Conservation (phyloP, 2,888 invertebrate genomes). For the Alitta virens region DNA sequence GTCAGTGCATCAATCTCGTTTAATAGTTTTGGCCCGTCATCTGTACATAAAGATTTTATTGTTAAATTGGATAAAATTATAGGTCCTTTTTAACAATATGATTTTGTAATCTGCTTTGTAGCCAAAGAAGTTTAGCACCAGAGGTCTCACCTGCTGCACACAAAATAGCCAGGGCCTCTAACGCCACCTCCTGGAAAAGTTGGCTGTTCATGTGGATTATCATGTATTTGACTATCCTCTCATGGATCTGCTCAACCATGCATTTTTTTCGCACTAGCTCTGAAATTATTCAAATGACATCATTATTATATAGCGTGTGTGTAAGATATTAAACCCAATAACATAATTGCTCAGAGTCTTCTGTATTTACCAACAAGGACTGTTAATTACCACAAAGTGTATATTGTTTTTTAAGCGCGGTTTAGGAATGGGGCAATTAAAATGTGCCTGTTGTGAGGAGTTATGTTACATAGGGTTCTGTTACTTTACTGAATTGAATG, state of each 20-base stretch:
- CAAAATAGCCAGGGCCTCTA: conserved; percentile 44
- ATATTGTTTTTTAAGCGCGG: too few relatives aligned
- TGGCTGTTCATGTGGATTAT: conserved; percentile 31
- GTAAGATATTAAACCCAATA: too few relatives aligned
- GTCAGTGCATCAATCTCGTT: conserved; percentile 29
- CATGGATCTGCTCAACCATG: conserved; percentile 37
- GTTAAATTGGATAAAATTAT: not conserved
- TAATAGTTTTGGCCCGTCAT: conserved; percentile 34
- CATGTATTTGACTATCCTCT: conserved; percentile 34
- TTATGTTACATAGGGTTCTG: too few relatives aligned
- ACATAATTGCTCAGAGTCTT: too few relatives aligned
- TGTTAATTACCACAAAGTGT: too few relatives aligned
- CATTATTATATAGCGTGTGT: too few relatives aligned
- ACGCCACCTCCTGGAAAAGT: conserved; percentile 41
- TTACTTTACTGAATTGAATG: too few relatives aligned
- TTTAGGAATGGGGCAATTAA: too few relatives aligned
- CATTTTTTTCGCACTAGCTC: conserved; percentile 38
- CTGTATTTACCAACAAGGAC: too few relatives aligned
- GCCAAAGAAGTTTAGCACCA: not conserved
- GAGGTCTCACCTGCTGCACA: conserved; percentile 38
- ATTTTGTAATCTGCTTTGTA: not conserved
- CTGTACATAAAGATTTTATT: too few relatives aligned
- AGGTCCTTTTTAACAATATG: not conserved
- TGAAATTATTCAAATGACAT: too few relatives aligned
- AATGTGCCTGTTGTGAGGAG: too few relatives aligned